Conservation (phyloP, 1,140 invertebrate species). For the Panagrolaimus sp. region DNA sequence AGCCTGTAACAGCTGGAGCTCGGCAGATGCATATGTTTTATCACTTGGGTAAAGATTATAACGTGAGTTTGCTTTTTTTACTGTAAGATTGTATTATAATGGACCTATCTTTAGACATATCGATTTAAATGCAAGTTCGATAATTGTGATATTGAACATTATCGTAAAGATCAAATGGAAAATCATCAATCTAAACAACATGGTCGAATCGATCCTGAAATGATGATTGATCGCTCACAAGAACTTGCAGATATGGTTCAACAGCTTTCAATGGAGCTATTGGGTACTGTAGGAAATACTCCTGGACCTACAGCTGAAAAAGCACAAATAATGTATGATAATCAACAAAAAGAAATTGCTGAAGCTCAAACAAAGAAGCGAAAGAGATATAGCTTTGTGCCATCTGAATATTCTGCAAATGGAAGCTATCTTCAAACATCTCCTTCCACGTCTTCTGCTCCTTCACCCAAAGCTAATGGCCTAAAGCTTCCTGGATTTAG, state of each 20-base stretch:
- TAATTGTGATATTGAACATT: slow-evolving; percentile 50
- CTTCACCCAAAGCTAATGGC: neutral
- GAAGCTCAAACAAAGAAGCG: slow-evolving; percentile 15
- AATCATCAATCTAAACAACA: slow-evolving; percentile 54
- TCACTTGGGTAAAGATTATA: slow-evolving; percentile 52
- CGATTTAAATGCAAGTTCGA: slow-evolving; percentile 53
- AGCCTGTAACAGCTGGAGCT: slow-evolving; percentile 56
- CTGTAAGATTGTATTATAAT: neutral
- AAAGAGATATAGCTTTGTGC: neutral
- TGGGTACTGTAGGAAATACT: slow-evolving; percentile 50
- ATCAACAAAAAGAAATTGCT: slow-evolving; percentile 27
- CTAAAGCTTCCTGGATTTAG: neutral
- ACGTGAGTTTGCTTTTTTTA: slow-evolving; percentile 33
- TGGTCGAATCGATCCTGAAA: slow-evolving; percentile 48
- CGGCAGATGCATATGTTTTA: slow-evolving; percentile 58
- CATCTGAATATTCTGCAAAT: neutral
- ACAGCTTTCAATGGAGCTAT: slow-evolving; percentile 55
- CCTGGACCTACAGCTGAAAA: slow-evolving; percentile 49
- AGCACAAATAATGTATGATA: slow-evolving; percentile 36
- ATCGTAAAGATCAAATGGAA: slow-evolving; percentile 57
- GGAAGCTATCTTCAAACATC: neutral
- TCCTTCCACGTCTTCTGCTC: neutral
- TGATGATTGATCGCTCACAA: slow-evolving; percentile 51
- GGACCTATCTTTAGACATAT: slow-evolving; percentile 34
- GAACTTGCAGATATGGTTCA: slow-evolving; percentile 34